These are phyloP conservation scores for Acanthosepion esculentum DNA, from an alignment of 2,888 invertebrate genomes.

Conservation along the genomic window DNA sequence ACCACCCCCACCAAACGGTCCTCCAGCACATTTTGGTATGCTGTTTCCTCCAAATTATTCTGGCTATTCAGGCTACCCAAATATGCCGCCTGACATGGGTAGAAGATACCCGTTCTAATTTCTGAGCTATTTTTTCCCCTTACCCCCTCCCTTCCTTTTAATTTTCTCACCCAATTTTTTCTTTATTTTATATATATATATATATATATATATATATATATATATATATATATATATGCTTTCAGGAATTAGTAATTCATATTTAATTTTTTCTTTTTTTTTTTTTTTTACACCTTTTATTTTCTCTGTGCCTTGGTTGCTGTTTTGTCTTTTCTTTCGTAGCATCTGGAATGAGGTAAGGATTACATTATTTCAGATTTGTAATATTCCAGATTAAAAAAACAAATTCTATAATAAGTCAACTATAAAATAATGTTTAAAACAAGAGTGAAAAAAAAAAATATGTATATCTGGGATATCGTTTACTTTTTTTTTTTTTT, in stretches of 20 bases:
- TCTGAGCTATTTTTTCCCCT: neutral
- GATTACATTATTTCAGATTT: neutral
- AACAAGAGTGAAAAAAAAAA: neutral
- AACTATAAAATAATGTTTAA: neutral
- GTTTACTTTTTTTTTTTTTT: neutral
- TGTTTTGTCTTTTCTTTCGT: neutral
- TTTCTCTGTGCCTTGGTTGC: neutral
- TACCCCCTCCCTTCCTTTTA: no score
- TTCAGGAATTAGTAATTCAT: neutral
- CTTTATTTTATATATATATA: neutral
- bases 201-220: no score
- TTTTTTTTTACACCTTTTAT: neutral
- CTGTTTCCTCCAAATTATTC: neutral
- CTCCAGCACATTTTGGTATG: neutral
- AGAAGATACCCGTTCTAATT: neutral
- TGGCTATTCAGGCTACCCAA: neutral
- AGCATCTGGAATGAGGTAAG: slow-evolving; percentile 33
- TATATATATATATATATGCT: neutral
- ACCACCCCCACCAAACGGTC: neutral
- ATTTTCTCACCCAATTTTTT: no score
- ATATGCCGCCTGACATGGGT: neutral
- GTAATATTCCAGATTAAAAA: neutral
- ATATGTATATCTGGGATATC: neutral
- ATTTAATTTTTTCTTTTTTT: neutral
- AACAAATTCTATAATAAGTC: neutral